phyloP scores from a whole-genome alignment of 2,797 vertebrate genomes.

The Phrynocephalus forsythii region DNA sequence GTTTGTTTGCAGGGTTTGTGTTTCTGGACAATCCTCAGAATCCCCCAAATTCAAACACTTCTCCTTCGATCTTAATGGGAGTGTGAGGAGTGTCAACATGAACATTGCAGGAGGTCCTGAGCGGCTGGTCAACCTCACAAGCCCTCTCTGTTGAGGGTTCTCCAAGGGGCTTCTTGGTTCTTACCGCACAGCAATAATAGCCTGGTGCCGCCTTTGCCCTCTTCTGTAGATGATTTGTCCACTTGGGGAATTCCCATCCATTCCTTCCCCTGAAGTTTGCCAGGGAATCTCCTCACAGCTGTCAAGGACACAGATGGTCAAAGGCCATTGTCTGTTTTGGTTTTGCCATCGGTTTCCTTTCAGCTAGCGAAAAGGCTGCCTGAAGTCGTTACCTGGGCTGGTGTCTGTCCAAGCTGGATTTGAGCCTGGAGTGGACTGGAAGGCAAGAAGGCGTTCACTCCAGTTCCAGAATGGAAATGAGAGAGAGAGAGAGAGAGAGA shows the following conservation, averaged over 20 bases:
- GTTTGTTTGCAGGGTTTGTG: too few species aligned
- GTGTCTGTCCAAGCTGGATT: not conserved
- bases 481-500: not conserved
- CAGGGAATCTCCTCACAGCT: not conserved
- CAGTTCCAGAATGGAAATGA: not conserved
- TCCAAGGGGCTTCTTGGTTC: constrained; percentile 49
- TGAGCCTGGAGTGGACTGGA: not conserved
- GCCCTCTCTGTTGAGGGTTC: constrained; percentile 29
- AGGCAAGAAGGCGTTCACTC: not conserved
- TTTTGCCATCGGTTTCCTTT: accelerated
- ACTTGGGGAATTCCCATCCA: not conserved
- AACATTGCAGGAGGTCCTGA: constrained; percentile 51
- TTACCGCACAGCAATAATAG: constrained; percentile 68
- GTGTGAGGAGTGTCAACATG: too few species aligned
- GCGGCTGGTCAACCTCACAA: too few species aligned
- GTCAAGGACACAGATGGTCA: constrained; percentile 7
- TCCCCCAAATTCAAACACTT: too few species aligned
- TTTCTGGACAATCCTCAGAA: too few species aligned
- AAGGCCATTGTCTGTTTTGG: accelerated
- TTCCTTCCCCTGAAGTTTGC: not conserved
- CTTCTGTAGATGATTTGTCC: constrained; percentile 39
- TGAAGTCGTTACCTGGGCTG: accelerated
- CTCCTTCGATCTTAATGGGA: too few species aligned
- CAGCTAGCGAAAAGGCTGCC: accelerated
- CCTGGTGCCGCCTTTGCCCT: constrained; percentile 7